Evolutionary conservation across 2,888 invertebrate species (phyloP).

Genomic region (Brachylomia viminalis): DNA sequence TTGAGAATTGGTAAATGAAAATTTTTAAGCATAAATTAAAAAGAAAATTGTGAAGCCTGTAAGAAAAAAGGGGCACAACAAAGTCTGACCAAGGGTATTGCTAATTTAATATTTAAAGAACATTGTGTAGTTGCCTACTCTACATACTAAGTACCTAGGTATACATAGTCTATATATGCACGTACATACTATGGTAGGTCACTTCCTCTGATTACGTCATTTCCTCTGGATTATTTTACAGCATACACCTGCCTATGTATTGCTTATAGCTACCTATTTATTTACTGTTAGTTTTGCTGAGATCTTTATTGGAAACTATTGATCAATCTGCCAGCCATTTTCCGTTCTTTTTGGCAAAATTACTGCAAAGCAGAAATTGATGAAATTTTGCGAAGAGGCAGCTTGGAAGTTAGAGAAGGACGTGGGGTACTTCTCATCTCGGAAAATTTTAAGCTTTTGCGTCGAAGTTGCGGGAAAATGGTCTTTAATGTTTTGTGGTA

Average conservation of each 20-base stretch:
- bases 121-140: too few species aligned
- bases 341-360: not conserved
- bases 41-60: too few species aligned
- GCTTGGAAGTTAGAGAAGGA: not conserved
- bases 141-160: too few species aligned
- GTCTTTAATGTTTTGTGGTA: not conserved
- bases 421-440: not conserved
- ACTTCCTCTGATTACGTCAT: slow-evolving; percentile 45
- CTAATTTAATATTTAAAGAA: too few species aligned
- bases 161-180: not conserved
- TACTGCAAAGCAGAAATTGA: not conserved
- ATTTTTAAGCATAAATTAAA: too few species aligned
- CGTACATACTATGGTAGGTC: not conserved
- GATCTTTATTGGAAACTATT: slow-evolving; percentile 11
- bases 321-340: too few species aligned
- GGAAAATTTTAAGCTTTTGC: not conserved
- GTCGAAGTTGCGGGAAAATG: not conserved
- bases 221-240: slow-evolving; percentile 61
- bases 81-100: too few species aligned
- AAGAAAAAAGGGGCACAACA: too few species aligned
- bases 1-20: too few species aligned
- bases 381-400: not conserved
- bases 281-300: slow-evolving; percentile 11
- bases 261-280: not conserved
- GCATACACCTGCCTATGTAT: slow-evolving; percentile 29